Evolutionary conservation across 2,113 vertebrate species (phyloP), one percentile per base, ranked within the genome.

Genomic region (Atractosteus spatula): DNA sequence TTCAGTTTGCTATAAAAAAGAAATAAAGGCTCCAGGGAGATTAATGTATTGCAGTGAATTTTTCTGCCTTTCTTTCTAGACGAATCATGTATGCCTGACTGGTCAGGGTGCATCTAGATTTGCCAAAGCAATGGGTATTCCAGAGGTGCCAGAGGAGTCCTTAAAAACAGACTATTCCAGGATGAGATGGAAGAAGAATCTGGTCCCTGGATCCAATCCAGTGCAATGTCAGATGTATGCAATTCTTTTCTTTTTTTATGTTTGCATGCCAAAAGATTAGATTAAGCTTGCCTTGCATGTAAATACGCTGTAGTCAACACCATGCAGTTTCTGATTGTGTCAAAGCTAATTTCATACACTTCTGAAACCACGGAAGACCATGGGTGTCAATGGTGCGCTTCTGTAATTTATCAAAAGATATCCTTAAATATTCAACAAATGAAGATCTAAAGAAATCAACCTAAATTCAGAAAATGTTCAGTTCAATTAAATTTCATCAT

Each of bases 21-120:
- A 51, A 51, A 10, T 51, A 51, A 51, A 51, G 47, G 47, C 47
- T 51, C 5, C 47, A 51, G 47, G 47, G n/a, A n/a, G 57, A 59
- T 5, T 59, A 59, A 59, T 59, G 57, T 13, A n/a, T 59, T 13
- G 5, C 61, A 74, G 64, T 61, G 72, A 56, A 55, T 64, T 47
- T 74, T n/a, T 69, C 0, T 77, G 74, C 41, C 47, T 63, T 68
- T 66, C 62, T 29, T 68, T 14, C 74, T 72, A 97, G 97, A 97
- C 97, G 0, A 88, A 87, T 11, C 97, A 99, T 14, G 78, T 88
- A 76, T 92, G 90, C 79, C 89, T 99, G 77, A 95, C 96, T 16
- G 93, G 88, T 62, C 85, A 81, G 41, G 97, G 97, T 0, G 96
- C 97, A 17, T 83, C 66, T 3, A 74, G 84, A 4, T 99, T 99